Conservation (phyloP, 1,140 invertebrate genomes). For the Protaetia brevitarsis region DNA sequence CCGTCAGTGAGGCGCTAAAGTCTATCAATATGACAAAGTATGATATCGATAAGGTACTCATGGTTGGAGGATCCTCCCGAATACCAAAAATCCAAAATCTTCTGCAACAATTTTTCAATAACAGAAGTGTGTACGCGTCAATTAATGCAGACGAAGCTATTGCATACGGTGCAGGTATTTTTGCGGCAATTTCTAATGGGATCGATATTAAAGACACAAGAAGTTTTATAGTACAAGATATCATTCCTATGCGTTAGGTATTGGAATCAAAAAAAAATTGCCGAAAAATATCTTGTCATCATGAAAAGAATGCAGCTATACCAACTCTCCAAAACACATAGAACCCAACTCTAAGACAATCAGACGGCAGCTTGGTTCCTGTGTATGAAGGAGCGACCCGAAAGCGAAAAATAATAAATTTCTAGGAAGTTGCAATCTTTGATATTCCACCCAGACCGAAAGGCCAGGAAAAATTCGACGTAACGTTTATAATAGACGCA, state of each 20-base stretch:
- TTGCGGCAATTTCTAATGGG: slow-evolving; percentile 44
- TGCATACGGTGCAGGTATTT: slow-evolving; percentile 57
- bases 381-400: background rate
- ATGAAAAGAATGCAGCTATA: background rate
- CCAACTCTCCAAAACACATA: background rate
- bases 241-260: background rate
- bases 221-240: background rate
- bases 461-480: background rate
- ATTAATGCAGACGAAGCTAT: slow-evolving; percentile 58
- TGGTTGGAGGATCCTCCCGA: slow-evolving; percentile 98
- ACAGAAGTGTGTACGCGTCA: slow-evolving; percentile 55
- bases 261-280: background rate
- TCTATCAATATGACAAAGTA: slow-evolving; percentile 92
- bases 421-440: background rate
- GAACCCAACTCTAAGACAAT: background rate
- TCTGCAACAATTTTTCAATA: slow-evolving; percentile 95
- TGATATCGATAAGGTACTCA: slow-evolving; percentile 94
- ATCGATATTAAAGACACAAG: background rate
- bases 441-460: background rate
- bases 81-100: slow-evolving; percentile 97
- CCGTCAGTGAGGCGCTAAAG: slow-evolving; percentile 93
- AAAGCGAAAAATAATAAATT: background rate
- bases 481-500: background rate
- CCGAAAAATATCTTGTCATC: background rate
- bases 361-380: background rate